A percentile compares a stretch with the other conserved stretches of the same genome.
These are phyloP conservation scores for Lanius ludovicianus DNA, from an alignment of 2,113 vertebrate species.

Conservation along the genomic window DNA sequence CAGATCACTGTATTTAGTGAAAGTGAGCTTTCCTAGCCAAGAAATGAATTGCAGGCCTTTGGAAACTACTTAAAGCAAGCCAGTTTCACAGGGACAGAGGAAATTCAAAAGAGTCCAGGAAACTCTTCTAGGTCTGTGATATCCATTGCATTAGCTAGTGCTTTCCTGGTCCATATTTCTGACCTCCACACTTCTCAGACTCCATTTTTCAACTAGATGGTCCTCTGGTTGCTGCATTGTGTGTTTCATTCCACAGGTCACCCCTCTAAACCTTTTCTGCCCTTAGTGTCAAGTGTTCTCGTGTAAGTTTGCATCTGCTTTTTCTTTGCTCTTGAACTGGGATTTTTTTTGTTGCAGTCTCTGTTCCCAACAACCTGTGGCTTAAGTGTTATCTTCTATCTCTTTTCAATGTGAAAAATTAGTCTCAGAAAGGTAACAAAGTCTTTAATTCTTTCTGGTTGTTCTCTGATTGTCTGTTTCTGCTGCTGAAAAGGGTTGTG, in stretches of 20 bases:
- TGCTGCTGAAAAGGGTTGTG: neutral
- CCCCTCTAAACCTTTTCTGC: neutral
- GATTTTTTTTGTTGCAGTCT: neutral
- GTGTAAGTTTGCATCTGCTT: neutral
- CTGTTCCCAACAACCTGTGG: neutral
- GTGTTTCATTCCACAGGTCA: neutral
- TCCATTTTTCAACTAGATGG: neutral
- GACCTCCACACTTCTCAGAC: neutral
- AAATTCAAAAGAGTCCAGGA: constrained; percentile 31
- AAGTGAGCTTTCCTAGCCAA: constrained; percentile 57
- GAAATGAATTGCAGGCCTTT: constrained; percentile 53
- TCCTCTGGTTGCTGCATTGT: neutral
- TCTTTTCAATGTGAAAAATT: neutral
- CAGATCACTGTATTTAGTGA: constrained; percentile 43
- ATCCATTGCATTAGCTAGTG: neutral
- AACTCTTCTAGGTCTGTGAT: neutral
- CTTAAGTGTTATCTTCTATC: neutral
- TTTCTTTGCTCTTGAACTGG: neutral
- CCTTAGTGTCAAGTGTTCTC: neutral
- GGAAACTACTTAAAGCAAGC: constrained; percentile 52
- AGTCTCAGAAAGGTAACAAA: neutral
- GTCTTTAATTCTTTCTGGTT: neutral
- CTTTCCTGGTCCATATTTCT: neutral
- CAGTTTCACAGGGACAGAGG: constrained; percentile 11
- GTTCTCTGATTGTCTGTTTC: neutral